Percentiles rank a stretch among this genome's conserved stretches.
Evolutionary conservation across 2,797 vertebrate species (phyloP).

Genomic region (Heliangelus exortis): DNA sequence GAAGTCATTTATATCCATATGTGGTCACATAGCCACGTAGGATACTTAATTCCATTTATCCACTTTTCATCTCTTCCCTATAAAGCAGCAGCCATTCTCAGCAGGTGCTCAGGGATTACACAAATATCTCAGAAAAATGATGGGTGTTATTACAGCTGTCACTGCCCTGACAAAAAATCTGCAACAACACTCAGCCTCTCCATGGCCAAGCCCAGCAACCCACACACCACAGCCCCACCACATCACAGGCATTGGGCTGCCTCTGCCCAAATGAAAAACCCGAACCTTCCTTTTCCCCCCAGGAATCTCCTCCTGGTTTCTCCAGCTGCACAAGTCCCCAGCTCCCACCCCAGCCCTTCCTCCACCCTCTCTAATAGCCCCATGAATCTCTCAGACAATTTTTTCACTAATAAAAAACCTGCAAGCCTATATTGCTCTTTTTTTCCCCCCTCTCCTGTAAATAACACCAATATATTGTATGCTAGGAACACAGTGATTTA

Average conservation of each 20-base stretch:
- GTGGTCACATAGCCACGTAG: not conserved
- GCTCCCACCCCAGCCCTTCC: not conserved
- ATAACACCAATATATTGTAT: not conserved
- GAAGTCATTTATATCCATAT: not conserved
- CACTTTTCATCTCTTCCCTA: not conserved
- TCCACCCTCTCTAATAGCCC: not conserved
- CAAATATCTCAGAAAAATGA: not conserved
- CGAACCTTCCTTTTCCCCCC: not conserved
- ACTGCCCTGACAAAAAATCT: not conserved
- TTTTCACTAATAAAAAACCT: not conserved
- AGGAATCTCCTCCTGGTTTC: accelerated
- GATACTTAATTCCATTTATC: not conserved
- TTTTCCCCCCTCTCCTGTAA: not conserved
- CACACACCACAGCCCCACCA: not conserved
- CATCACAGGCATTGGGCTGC: not conserved
- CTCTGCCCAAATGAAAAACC: not conserved
- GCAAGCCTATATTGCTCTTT: not conserved
- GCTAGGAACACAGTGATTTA: not conserved
- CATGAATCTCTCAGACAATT: not conserved
- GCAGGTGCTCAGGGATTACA: not conserved
- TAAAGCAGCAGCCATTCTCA: not conserved
- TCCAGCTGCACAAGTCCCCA: not conserved
- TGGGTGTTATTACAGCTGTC: not conserved
- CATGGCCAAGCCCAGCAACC: accelerated
- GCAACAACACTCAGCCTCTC: accelerated